A percentile compares a stretch with the other conserved stretches of the same genome.
These are phyloP conservation scores for Akabosia matsudoensis DNA, from an alignment of 1,140 invertebrate genomes.

Conservation along the genomic window DNA sequence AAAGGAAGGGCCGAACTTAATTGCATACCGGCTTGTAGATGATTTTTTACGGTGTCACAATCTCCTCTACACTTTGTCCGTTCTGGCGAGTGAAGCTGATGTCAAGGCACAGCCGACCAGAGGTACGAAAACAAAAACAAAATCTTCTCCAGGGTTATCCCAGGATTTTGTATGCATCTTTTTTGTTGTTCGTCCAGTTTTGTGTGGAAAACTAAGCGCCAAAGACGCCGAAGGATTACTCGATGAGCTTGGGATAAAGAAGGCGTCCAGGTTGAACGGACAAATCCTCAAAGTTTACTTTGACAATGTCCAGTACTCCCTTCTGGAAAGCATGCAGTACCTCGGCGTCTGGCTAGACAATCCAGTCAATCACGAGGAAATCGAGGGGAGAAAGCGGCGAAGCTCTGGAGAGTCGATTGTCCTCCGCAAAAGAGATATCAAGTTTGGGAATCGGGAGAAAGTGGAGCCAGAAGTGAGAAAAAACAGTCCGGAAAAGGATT, in stretches of 20 bases:
- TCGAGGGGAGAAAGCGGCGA: background rate
- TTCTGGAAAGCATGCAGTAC: conserved; percentile 39
- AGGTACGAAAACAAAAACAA: background rate
- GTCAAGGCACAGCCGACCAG: background rate
- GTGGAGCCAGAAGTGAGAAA: background rate
- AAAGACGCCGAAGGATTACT: conserved; percentile 39
- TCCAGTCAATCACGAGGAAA: background rate
- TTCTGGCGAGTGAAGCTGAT: conserved; percentile 34
- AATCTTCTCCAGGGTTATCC: background rate
- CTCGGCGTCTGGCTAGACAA: background rate
- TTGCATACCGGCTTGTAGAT: conserved; percentile 32
- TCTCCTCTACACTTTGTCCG: conserved; percentile 41
- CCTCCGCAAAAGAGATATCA: background rate
- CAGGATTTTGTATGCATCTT: background rate
- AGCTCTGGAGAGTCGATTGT: background rate
- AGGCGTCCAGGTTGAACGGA: background rate
- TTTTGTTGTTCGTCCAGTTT: background rate
- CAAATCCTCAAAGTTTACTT: conserved; percentile 36
- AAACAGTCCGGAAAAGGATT: background rate
- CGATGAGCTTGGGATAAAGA: conserved; percentile 24
- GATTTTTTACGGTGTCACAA: conserved; percentile 44
- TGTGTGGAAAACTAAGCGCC: conserved; percentile 26
- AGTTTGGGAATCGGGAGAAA: background rate
- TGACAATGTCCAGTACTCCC: conserved; percentile 30
- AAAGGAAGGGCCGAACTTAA: conserved; percentile 1